Base-by-base conservation (phyloP, 2,113 vertebrate species). In the Saguinus imperator region DNA sequence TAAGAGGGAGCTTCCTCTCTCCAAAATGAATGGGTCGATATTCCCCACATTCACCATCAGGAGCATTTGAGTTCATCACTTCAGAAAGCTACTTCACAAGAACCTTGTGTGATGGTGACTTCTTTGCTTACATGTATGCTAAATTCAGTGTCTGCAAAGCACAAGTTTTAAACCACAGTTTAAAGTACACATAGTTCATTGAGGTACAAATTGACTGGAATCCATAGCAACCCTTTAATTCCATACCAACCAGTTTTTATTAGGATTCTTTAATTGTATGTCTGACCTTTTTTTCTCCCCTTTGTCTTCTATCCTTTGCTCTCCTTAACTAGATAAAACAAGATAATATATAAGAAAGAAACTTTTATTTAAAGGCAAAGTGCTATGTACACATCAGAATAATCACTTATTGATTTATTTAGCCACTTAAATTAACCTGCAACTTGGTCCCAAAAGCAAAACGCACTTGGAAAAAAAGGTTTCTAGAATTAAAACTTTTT, bases 341-440 rank as follows among this genome's bases (percentile, higher is more conserved):
- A 77, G 43, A 52, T 50, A 48, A 81, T 25, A 37, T 10, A 20
- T 77, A 57, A 88, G 12, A 81, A 88, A 87, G 57, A 32, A 48
- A 58, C 72, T 84, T 66, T 83, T 70, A 40, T 66, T 85, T 95
- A 61, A 88, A 79, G 37, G 32, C 18, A 73, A 96, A 94, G 45
- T 64, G 8, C 8, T 89, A 4, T 91, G n/a, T 4, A 64, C 10
- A 58, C 25, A 58, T 37, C n/a, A 70, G 64, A 80, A 64, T 75
- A 91, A 96, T 86, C 72, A 79, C 70, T 50, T 43, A 32, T 37
- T 72, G 76, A 80, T 87, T 94, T 95, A 87, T 50, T 72, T 43
- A 55, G 23, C 50, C 64, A 52, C 43, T 43, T 77, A n/a, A 68
- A 77, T 93, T 75, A 87, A 92, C 35, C 17, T 57, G 10, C 9